Evolutionary conservation across 2,113 vertebrate genomes (phyloP), one percentile per base, ranked within the genome.

Genomic region (Vulpes ferrilata): DNA sequence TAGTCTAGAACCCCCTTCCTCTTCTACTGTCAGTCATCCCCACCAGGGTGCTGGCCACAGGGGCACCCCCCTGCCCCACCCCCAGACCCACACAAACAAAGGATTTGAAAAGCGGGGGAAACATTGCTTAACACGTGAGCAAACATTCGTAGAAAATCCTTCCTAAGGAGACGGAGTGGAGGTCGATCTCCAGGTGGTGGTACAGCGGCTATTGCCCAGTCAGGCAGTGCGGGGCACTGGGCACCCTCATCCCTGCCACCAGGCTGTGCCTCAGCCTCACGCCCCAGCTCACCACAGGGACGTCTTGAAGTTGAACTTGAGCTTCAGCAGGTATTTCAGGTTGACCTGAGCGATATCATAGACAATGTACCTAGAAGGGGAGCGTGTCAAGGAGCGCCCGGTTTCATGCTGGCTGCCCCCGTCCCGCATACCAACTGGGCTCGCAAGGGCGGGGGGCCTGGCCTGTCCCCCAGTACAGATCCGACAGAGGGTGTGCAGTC

Each of bases 301-400:
- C 0, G 99, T 99, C 98, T 99, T 99, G 98, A 99, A 99, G 98
- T 99, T 99, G 98, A 99, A 99, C 96, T 99, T 99, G 97, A 99
- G 99, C 98, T 99, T 99, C 99, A 99, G 98, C 97, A 99, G 99
- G 98, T 99, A 99, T 98, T 99, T 99, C 98, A 99, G 98, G 97
- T 99, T 99, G 76, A 99, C 98, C 99, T 99, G 99, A 96, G 99
- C 99, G 78, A 99, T 98, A 84, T 99, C 99, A 15, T 99, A 99
- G 93, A 99, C 99, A 5, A 99, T 99, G 98, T 99, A 99, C 97
- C 99, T 99, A 98, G 98, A 90, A 73, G 93, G 80, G 88, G 62
- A 62, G 60, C 0, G 0, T 0, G 99, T 99, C 98, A 99, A 99
- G 99, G 99, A 92, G 98, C 95, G 51, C 55, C 83, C 1, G 2